phyloP scores from a whole-genome alignment of 2,113 vertebrate genomes.

The Lepus americanus region DNA sequence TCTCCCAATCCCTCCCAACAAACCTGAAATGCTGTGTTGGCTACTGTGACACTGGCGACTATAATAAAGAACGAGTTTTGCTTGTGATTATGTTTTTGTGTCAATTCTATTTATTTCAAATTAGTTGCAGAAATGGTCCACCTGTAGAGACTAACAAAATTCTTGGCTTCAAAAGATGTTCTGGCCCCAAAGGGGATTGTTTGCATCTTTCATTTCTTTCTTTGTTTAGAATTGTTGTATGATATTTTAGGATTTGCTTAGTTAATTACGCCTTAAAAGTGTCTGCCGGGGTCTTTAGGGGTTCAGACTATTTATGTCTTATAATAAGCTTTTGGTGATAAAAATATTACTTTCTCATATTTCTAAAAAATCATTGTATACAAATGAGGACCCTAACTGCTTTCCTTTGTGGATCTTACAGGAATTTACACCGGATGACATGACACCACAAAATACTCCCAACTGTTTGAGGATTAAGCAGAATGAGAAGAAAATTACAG shows the following conservation, averaged over 20 bases:
- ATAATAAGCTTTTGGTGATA: not conserved
- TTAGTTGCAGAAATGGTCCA: not conserved
- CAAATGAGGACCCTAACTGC: not conserved
- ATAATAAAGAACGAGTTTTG: not conserved
- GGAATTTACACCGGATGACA: not conserved
- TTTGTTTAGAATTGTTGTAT: not conserved
- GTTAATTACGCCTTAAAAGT: not conserved
- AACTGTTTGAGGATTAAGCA: not conserved
- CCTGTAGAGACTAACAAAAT: not conserved
- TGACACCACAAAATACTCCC: not conserved
- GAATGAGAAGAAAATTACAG: not conserved
- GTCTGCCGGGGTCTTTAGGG: not conserved
- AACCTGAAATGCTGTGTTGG: not conserved
- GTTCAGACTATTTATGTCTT: not conserved
- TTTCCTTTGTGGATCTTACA: not conserved
- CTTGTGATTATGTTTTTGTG: not conserved
- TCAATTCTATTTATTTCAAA: not conserved
- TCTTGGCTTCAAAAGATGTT: not conserved
- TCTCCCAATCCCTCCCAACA: not conserved
- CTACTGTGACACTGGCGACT: not conserved
- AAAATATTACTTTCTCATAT: not conserved
- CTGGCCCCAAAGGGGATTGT: not conserved
- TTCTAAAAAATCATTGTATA: not conserved
- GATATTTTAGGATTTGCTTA: not conserved
- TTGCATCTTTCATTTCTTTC: not conserved